A percentile compares a stretch with the other conserved stretches of the same genome.
phyloP scores from a whole-genome alignment of 92 coral and sea anemone genomes.

The Desmophyllum pertusum region DNA sequence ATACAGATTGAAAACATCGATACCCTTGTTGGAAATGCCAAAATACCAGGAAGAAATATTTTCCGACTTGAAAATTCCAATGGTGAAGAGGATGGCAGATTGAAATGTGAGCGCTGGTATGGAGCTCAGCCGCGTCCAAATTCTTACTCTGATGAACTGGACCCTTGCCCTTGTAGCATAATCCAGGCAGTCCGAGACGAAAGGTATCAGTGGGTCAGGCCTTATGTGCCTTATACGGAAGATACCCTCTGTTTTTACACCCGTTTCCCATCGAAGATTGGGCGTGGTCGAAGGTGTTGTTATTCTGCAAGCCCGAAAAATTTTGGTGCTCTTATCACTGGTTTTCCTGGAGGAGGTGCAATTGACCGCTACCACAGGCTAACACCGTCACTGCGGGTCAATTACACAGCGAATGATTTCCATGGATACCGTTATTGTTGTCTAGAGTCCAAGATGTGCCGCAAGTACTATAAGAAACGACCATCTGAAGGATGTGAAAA shows the following conservation, averaged over 20 bases:
- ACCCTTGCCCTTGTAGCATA: conserved; percentile 36
- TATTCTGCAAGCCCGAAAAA: conserved; percentile 16
- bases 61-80: conserved; percentile 23
- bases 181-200: conserved; percentile 22
- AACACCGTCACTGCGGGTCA: neutral
- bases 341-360: conserved; percentile 27
- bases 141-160: neutral
- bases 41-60: conserved; percentile 23
- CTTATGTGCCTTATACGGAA: neutral
- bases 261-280: neutral
- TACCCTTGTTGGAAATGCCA: conserved; percentile 9
- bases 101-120: neutral
- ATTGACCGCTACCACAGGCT: conserved; percentile 20
- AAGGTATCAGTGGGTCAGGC: conserved; percentile 27
- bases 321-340: conserved; percentile 24
- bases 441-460: conserved; percentile 19
- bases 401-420: conserved; percentile 26
- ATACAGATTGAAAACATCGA: neutral
- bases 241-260: conserved; percentile 38
- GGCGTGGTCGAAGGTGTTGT: conserved; percentile 31
- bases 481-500: conserved; percentile 53
- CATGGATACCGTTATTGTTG: conserved; percentile 47
- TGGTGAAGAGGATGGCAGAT: conserved; percentile 13
- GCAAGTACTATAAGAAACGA: conserved; percentile 28
- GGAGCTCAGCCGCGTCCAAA: neutral